phyloP scores from a whole-genome alignment of 2,797 vertebrate species.

The Parauchenoglanis ngamensis region DNA sequence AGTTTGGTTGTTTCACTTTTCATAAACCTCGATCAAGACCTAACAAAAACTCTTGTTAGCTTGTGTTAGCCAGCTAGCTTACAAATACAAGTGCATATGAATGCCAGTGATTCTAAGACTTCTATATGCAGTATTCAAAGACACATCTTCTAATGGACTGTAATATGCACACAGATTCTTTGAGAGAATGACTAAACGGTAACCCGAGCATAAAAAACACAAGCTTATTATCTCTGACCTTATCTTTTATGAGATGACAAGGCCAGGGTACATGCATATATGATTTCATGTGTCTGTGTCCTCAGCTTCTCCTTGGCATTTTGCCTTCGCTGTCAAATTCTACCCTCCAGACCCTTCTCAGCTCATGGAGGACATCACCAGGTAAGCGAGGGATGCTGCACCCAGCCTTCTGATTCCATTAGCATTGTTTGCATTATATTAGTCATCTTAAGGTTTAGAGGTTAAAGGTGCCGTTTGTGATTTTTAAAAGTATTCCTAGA shows the following conservation, averaged over 20 bases:
- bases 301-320: slow-evolving; percentile 88
- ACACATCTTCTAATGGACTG: neutral
- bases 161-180: neutral
- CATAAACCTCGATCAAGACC: too few relatives aligned
- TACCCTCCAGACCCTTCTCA: slow-evolving; percentile 96
- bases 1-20: too few relatives aligned
- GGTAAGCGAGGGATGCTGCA: slow-evolving; percentile 70
- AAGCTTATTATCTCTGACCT: slow-evolving; percentile 34
- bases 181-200: slow-evolving; percentile 23
- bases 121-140: neutral
- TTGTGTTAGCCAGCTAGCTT: neutral
- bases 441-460: neutral
- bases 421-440: neutral
- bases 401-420: neutral
- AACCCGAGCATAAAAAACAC: slow-evolving; percentile 14
- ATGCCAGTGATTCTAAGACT: too few relatives aligned
- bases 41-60: neutral
- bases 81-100: neutral
- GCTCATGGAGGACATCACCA: slow-evolving; percentile 96
- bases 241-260: slow-evolving; percentile 33
- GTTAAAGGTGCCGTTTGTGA: neutral
- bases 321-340: slow-evolving; percentile 95
- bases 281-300: slow-evolving; percentile 52
- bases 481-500: neutral
- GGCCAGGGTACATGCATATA: slow-evolving; percentile 3